phyloP scores from a whole-genome alignment of 2,888 invertebrate genomes.

The Lasius platythorax region DNA sequence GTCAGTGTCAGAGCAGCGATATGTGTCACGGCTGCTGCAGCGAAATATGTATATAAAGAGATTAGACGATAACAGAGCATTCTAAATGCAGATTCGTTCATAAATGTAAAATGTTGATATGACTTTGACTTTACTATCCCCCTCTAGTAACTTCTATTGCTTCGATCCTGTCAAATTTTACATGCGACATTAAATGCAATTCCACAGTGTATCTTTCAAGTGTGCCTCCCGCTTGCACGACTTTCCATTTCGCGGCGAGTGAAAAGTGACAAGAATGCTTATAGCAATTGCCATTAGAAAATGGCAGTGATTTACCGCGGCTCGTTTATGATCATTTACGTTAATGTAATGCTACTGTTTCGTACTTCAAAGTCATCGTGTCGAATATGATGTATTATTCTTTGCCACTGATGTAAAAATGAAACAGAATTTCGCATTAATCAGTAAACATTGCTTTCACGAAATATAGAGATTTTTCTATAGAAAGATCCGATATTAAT shows the following conservation, averaged over 20 bases:
- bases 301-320: constrained; percentile 45
- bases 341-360: constrained; percentile 24
- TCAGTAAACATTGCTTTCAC: background rate
- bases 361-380: background rate
- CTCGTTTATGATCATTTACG: constrained; percentile 21
- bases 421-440: background rate
- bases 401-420: background rate
- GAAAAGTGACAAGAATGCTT: constrained; percentile 58
- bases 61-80: background rate
- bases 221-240: constrained; percentile 56
- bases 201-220: constrained; percentile 49
- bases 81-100: background rate
- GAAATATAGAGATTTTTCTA: background rate
- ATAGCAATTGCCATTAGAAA: constrained; percentile 45
- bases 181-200: constrained; percentile 23
- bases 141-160: background rate
- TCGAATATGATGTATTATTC: background rate
- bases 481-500: background rate
- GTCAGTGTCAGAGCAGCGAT: background rate
- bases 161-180: background rate
- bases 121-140: constrained; percentile 1
- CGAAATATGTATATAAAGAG: background rate
- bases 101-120: background rate
- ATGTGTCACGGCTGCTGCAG: background rate
- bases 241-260: constrained; percentile 67